Conservation (phyloP, 2,113 vertebrate genomes). For the Zingel zingel region DNA sequence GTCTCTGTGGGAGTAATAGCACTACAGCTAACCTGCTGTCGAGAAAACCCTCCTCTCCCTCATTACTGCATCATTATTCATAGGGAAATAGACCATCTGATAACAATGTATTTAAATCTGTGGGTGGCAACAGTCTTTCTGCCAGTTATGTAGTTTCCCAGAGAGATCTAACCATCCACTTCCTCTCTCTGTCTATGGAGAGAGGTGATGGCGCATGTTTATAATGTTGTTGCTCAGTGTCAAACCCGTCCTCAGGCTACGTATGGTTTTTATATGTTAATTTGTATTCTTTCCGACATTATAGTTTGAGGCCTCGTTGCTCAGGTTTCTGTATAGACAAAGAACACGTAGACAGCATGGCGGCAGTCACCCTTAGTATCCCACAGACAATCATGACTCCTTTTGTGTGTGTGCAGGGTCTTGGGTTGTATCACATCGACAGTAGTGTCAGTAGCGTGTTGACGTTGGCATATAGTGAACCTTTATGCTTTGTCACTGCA, state of each 20-base stretch:
- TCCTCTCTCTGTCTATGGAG: constrained; percentile 25
- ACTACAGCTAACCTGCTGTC: constrained; percentile 36
- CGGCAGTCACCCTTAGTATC: background rate
- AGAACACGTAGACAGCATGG: constrained; percentile 30
- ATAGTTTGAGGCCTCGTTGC: constrained; percentile 14
- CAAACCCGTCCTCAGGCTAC: constrained; percentile 38
- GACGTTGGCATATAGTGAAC: background rate
- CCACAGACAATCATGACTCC: constrained; percentile 11
- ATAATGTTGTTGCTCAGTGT: constrained; percentile 11
- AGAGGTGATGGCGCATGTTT: background rate
- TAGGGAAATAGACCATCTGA: constrained; percentile 15
- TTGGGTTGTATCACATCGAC: background rate
- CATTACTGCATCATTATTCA: constrained; percentile 41
- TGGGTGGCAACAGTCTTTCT: constrained; percentile 40
- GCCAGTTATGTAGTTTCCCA: constrained; percentile 37
- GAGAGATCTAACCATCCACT: constrained; percentile 33
- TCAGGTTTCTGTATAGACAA: constrained; percentile 57
- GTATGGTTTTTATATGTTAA: constrained; percentile 17
- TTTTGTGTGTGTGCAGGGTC: background rate
- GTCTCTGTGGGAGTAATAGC: constrained; percentile 14
- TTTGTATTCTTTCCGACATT: constrained; percentile 21
- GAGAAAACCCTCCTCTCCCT: constrained; percentile 22
- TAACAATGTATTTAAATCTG: constrained; percentile 45
- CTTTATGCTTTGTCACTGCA: background rate
- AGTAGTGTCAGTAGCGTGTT: background rate